Base-by-base conservation (phyloP, 1,140 invertebrate genomes). In the Antheraea mylitta region DNA sequence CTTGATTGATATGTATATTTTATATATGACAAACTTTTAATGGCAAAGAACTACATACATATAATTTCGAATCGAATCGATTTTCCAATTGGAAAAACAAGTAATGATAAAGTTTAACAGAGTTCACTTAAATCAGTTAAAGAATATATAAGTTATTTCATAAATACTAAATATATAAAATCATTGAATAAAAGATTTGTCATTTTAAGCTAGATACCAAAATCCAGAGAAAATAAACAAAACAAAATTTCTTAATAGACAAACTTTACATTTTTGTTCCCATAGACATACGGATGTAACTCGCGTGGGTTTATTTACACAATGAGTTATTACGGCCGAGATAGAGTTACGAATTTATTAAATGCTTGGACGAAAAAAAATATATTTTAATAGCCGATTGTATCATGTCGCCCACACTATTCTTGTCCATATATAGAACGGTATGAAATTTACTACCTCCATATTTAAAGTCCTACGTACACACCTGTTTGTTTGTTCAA, bases 331-430 rank as follows among this genome's bases (percentile, higher is more conserved):
- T 53, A 53, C 45, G 45, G 7, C 16, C 16, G 11, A 53, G 45
- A 53, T 53, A 53, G 45, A 53, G 45, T 53, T 53, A 53, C 13
- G 45, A 53, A 53, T 53, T 53, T 53, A 53, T 53, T 16, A 53
- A 53, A 53, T n/a, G 45, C 16, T 53, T 13, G 16, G 45, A 53
- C 45, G 13, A 53, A 16, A 53, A n/a, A 53, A 53, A 53, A n/a
- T 13, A 53, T 53, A n/a, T 16, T 53, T 53, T 53, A 53, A 53
- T 53, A 53, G 45, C 16, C 45, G 38, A 53, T 53, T 53, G 45
- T 53, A 16, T 53, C 45, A 53, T 53, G 9, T 53, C 45, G 45
- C 45, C 45, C 45, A 53, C 45, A 13, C 45, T 9, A 53, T 13
- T 7, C 45, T 53, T 16, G 16, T 53, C 45, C 45, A 53, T 53